phyloP scores from a whole-genome alignment of 2,113 vertebrate species.

The cat (Felis catus) region F.catus_Fca126_mat1.0 CM031419.1:46614501-46615000 shows the following conservation, averaged over 20 bases:
- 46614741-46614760: neutral
- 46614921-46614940: slow-evolving; percentile 46
- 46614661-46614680: slow-evolving; percentile 55
- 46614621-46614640: neutral
- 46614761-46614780: neutral
- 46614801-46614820: slow-evolving; percentile 50
- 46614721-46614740: neutral
- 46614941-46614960: slow-evolving; percentile 43
- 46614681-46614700: neutral
- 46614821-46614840: slow-evolving; percentile 32
- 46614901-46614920: slow-evolving; percentile 65
- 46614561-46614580: slow-evolving; percentile 5
- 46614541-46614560: neutral
- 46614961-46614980: slow-evolving; percentile 57
- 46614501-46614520: neutral
- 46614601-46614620: slow-evolving; percentile 4
- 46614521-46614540: neutral
- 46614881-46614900: slow-evolving; percentile 60
- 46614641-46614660: slow-evolving; percentile 46
- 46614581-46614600: slow-evolving; percentile 33
- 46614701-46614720: neutral
- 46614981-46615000: slow-evolving; percentile 57
- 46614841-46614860: slow-evolving; percentile 46
- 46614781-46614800: slow-evolving; percentile 4
- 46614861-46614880: slow-evolving; percentile 28